A percentile compares a stretch with the other conserved stretches of the same genome.
Conservation (phyloP, 2,113 vertebrate species). For the Campylomormyrus numenius region DNA sequence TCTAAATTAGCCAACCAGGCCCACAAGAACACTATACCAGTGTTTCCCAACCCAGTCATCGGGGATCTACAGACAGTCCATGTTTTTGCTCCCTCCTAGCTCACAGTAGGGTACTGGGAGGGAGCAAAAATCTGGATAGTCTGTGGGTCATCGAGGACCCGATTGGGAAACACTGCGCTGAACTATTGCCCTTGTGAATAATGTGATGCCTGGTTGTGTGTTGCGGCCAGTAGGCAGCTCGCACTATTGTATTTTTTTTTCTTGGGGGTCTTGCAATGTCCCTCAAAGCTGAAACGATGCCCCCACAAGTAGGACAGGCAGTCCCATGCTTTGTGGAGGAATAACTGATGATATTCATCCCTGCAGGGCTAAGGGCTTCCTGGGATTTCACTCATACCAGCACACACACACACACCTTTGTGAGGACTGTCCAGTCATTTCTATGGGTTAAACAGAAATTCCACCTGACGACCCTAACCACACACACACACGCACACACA, state of each 20-base stretch:
- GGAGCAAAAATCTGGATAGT: neutral
- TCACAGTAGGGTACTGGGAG: neutral
- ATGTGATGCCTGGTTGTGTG: neutral
- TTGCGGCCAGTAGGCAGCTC: neutral
- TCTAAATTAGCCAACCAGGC: neutral
- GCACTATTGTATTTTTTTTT: neutral
- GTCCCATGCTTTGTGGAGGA: neutral
- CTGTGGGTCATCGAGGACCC: neutral
- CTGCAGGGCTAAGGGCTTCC: neutral
- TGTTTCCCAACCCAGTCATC: neutral
- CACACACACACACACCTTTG: neutral
- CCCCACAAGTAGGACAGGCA: neutral
- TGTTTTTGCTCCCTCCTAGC: neutral
- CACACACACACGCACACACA: neutral
- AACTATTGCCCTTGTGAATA: neutral
- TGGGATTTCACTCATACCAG: no score
- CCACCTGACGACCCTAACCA: no score
- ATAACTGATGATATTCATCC: neutral
- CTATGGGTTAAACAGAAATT: no score
- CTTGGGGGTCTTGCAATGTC: neutral
- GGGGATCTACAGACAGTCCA: neutral
- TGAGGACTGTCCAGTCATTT: no score
- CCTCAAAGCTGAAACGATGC: neutral
- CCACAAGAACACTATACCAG: neutral
- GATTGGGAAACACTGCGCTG: neutral